Evolutionary conservation across 2,888 invertebrate species (phyloP).

Genomic region (Ptilodon capucinus): DNA sequence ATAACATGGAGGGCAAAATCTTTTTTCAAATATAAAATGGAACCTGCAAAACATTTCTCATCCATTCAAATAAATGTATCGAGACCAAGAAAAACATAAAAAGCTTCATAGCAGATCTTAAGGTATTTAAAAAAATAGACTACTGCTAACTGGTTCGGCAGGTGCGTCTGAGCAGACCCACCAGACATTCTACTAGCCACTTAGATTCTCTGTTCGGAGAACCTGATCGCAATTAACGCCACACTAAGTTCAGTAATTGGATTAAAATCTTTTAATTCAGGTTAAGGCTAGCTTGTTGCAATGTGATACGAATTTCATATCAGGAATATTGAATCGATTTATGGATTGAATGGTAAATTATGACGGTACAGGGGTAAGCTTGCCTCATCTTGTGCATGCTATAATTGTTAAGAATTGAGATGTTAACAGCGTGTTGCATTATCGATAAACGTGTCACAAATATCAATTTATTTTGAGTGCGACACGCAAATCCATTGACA

Average conservation of each 20-base stretch:
- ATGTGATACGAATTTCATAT: background rate
- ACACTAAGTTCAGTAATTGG: background rate
- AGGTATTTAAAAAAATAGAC: slow-evolving; percentile 5
- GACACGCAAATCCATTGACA: background rate
- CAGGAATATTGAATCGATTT: background rate
- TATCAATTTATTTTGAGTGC: background rate
- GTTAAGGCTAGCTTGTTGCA: background rate
- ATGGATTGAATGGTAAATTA: background rate
- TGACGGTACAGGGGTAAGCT: too few relatives aligned
- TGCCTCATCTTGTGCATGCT: too few relatives aligned
- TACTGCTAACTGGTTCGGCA: slow-evolving; percentile 3
- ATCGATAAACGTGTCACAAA: background rate
- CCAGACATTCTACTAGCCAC: background rate
- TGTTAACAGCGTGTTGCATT: background rate
- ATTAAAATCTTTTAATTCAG: slow-evolving; percentile 1
- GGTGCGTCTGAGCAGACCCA: background rate
- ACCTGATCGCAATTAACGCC: background rate
- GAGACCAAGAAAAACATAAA: background rate
- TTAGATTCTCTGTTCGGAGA: slow-evolving; percentile 1
- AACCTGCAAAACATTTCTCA: background rate
- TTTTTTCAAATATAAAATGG: background rate
- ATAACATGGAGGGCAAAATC: background rate
- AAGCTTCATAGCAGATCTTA: background rate
- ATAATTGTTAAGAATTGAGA: background rate
- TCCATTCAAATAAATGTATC: background rate